Percentiles rank a stretch among this genome's conserved stretches.
These are phyloP conservation scores for Stenodema calcarata DNA, from an alignment of 2,888 invertebrate species.

Conservation along the genomic window DNA sequence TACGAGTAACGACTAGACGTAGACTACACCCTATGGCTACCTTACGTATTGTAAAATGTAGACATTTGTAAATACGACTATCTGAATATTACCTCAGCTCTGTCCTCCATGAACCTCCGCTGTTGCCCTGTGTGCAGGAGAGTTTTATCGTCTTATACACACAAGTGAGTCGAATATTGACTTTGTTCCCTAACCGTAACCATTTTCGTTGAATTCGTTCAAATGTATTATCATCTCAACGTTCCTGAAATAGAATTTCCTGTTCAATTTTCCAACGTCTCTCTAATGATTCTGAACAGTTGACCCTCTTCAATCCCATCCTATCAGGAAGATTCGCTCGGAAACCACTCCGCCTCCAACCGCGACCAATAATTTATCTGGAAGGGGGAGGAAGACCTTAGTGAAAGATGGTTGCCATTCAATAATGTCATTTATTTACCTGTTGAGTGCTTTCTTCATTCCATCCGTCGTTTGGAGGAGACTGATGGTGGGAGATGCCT, in stretches of 20 bases:
- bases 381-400: background rate
- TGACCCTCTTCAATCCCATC: background rate
- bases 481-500: background rate
- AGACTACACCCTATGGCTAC: too few species aligned
- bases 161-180: too few species aligned
- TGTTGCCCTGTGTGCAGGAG: too few species aligned
- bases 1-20: too few species aligned
- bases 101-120: too few species aligned
- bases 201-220: too few species aligned
- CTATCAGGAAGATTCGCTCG: background rate
- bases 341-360: background rate
- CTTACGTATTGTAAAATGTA: too few species aligned
- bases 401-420: background rate
- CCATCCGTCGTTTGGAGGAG: background rate
- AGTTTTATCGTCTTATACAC: too few species aligned
- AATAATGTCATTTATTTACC: slow-evolving; percentile 5
- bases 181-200: too few species aligned
- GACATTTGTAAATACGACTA: too few species aligned
- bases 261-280: background rate
- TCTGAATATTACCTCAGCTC: too few species aligned
- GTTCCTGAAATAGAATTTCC: background rate
- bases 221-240: too few species aligned
- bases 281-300: background rate
- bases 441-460: slow-evolving; percentile 21
- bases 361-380: background rate